These are phyloP conservation scores for Chaetophractus vellerosus DNA, from an alignment of 2,797 vertebrate genomes.

Conservation along the genomic window DNA sequence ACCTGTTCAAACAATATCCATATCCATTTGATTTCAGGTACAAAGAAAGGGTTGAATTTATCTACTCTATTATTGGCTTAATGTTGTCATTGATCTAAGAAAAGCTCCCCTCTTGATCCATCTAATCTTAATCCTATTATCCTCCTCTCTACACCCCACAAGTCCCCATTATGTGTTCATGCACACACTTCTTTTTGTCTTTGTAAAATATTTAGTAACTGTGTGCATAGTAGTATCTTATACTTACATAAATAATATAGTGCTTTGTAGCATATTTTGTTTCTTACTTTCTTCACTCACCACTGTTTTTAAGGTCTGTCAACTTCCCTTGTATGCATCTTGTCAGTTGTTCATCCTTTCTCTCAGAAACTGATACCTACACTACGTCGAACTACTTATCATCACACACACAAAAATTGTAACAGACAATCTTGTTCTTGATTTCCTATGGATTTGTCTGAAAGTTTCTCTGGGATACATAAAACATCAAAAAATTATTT, in stretches of 20 bases:
- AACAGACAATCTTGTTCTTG: background rate
- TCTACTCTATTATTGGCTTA: background rate
- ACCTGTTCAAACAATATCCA: background rate
- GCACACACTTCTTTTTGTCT: background rate
- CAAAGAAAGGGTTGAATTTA: background rate
- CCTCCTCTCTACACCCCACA: background rate
- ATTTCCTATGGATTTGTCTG: background rate
- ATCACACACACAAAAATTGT: background rate
- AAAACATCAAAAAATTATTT: background rate
- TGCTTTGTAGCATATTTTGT: background rate
- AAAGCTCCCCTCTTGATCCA: background rate
- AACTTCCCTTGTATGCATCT: background rate
- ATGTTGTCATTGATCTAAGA: background rate
- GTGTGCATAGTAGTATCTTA: background rate
- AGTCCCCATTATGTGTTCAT: background rate
- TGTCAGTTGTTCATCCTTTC: background rate
- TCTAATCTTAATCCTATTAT: background rate
- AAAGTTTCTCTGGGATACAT: background rate
- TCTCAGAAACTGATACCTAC: background rate
- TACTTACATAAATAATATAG: background rate
- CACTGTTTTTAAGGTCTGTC: background rate
- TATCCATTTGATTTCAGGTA: background rate
- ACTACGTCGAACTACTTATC: background rate
- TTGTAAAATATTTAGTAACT: constrained; percentile 11
- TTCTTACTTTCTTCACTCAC: background rate